Evolutionary conservation across 2,797 vertebrate genomes (phyloP).

Genomic region (Adelosebastes latens): DNA sequence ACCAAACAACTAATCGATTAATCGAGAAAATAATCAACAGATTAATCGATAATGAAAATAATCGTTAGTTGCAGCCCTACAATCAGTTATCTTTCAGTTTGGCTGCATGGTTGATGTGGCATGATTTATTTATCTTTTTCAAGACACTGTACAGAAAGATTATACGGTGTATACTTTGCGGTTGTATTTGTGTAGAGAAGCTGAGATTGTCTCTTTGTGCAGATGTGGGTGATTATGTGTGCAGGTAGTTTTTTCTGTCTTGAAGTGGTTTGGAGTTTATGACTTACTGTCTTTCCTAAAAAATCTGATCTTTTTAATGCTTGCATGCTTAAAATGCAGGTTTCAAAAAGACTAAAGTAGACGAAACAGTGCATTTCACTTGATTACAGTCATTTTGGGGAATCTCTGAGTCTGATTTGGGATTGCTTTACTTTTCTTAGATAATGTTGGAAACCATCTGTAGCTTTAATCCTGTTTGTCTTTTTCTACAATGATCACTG

Average conservation of each 20-base stretch:
- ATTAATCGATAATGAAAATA: no score
- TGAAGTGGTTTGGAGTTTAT: slow-evolving; percentile 12
- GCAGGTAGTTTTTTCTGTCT: background rate
- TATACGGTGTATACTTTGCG: background rate
- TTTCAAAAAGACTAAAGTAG: slow-evolving; percentile 16
- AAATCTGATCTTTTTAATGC: slow-evolving; percentile 12
- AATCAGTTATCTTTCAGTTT: background rate
- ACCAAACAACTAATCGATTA: no score
- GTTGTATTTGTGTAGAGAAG: background rate
- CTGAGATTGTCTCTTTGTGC: slow-evolving; percentile 8
- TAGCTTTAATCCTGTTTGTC: slow-evolving; percentile 42
- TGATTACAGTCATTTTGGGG: slow-evolving; percentile 13
- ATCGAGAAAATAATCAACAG: no score
- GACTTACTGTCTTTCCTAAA: background rate
- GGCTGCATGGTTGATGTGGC: background rate
- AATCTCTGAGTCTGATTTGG: slow-evolving; percentile 16
- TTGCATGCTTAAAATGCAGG: slow-evolving; percentile 23
- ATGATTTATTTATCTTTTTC: slow-evolving; percentile 6
- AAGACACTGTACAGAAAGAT: background rate
- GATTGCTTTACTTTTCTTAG: slow-evolving; percentile 11
- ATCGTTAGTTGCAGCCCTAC: no score
- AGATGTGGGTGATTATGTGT: background rate
- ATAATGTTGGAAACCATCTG: slow-evolving; percentile 27
- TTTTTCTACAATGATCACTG: slow-evolving; percentile 13
- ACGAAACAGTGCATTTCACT: background rate